Evolutionary conservation across 2,888 invertebrate species (phyloP).

Genomic region (Eueremaeus valkanovi): DNA sequence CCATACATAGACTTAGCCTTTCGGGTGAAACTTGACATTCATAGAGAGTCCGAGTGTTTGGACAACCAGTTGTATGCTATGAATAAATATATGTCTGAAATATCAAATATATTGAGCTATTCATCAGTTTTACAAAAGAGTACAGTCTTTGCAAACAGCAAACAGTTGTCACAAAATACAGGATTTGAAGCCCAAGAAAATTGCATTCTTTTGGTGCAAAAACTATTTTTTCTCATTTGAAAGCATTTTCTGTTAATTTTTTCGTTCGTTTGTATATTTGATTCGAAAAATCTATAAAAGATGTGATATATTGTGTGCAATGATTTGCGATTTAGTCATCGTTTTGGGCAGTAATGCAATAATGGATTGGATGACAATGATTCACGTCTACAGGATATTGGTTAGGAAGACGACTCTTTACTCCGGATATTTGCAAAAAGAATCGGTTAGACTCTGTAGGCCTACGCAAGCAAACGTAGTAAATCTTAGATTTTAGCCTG

Average conservation of each 20-base stretch:
- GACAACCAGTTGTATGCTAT: too few relatives aligned
- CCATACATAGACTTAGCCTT: too few relatives aligned
- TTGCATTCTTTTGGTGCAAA: not conserved
- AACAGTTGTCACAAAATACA: too few relatives aligned
- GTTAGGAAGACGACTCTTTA: slow-evolving; percentile 28
- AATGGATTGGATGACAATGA: slow-evolving; percentile 27
- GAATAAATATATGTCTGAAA: too few relatives aligned
- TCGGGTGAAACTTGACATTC: too few relatives aligned
- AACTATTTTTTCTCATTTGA: not conserved
- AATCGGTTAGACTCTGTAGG: slow-evolving; percentile 16
- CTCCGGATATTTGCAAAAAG: slow-evolving; percentile 34
- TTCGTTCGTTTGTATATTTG: not conserved
- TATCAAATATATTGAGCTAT: too few relatives aligned
- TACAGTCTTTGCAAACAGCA: too few relatives aligned
- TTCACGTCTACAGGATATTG: slow-evolving; percentile 33
- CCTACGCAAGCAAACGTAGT: not conserved
- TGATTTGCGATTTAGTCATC: slow-evolving; percentile 23
- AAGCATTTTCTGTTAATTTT: not conserved
- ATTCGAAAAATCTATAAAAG: not conserved
- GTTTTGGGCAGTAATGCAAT: not conserved
- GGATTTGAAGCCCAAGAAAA: not conserved
- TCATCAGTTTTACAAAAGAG: too few relatives aligned
- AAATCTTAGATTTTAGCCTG: slow-evolving; percentile 18
- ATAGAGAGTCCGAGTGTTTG: too few relatives aligned
- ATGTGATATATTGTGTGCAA: not conserved